Percentiles rank a stretch among this genome's conserved stretches.
phyloP scores from a whole-genome alignment of 2,888 invertebrate species.

The Pammene aurita region DNA sequence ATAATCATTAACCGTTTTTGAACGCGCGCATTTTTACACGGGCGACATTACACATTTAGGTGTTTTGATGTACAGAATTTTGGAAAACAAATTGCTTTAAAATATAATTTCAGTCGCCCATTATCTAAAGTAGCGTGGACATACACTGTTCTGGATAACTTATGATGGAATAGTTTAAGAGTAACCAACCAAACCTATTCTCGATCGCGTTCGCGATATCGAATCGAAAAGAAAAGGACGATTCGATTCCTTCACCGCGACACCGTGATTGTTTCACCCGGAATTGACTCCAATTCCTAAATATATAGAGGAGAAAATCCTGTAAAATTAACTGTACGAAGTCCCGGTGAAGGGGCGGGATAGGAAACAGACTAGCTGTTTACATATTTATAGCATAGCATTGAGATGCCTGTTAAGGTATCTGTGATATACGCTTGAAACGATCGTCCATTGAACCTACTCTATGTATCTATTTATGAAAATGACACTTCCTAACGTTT shows the following conservation, averaged over 20 bases:
- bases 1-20: slow-evolving; percentile 68
- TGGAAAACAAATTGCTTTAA: slow-evolving; percentile 33
- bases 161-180: slow-evolving; percentile 74
- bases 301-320: neutral
- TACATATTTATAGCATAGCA: slow-evolving; percentile 67
- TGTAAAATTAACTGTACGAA: neutral
- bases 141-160: slow-evolving; percentile 82
- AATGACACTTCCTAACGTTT: slow-evolving; percentile 36
- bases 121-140: slow-evolving; percentile 36
- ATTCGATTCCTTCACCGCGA: slow-evolving; percentile 32
- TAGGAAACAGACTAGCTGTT: slow-evolving; percentile 53
- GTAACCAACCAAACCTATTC: slow-evolving; percentile 55
- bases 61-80: slow-evolving; percentile 39
- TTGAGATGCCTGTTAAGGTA: slow-evolving; percentile 63
- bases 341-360: slow-evolving; percentile 33
- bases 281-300: neutral
- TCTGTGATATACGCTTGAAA: slow-evolving; percentile 81
- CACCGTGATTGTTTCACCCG: neutral
- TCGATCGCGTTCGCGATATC: slow-evolving; percentile 39
- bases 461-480: slow-evolving; percentile 52
- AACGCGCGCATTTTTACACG: slow-evolving; percentile 43
- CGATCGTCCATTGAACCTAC: slow-evolving; percentile 76
- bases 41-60: slow-evolving; percentile 37
- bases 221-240: slow-evolving; percentile 16
- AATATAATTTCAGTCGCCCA: slow-evolving; percentile 34